Percentiles rank a stretch among this genome's conserved stretches.
Conservation (phyloP, 2,113 vertebrate genomes). For the Todiramphus chloris region DNA sequence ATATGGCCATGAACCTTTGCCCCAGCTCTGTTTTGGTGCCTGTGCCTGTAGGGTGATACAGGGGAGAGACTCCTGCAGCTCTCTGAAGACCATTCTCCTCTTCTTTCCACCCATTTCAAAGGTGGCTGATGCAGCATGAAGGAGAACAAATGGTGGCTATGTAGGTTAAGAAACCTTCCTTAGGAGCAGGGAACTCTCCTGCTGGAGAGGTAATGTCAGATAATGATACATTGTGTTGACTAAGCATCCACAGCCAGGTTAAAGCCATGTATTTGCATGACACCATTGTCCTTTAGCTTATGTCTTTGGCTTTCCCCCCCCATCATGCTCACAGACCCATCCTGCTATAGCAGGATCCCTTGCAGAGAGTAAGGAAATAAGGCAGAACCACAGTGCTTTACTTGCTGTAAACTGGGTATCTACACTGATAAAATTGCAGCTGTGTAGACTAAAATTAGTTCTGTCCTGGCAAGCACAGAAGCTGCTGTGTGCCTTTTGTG, state of each 20-base stretch:
- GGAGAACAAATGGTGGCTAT: neutral
- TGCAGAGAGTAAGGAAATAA: neutral
- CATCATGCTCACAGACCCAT: neutral
- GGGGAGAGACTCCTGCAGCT: neutral
- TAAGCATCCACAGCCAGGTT: neutral
- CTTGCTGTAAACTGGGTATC: constrained; percentile 18
- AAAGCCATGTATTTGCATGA: neutral
- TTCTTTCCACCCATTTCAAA: neutral
- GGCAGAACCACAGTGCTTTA: constrained; percentile 33
- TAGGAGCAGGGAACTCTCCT: neutral
- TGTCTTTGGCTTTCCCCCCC: neutral
- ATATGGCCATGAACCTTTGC: neutral
- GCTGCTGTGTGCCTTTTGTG: neutral
- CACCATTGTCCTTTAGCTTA: neutral
- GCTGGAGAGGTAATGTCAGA: neutral
- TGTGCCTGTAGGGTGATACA: neutral
- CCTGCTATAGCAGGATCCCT: neutral
- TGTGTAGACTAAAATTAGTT: constrained; percentile 35
- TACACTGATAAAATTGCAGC: neutral
- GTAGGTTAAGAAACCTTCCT: neutral
- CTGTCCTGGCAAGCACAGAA: constrained; percentile 27
- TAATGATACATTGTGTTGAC: neutral
- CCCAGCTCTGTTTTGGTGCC: fast-evolving
- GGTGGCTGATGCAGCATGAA: neutral
- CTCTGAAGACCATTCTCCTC: neutral